Base-by-base conservation (phyloP, 1,140 invertebrate species). In the Lepidurus arcticus region DNA sequence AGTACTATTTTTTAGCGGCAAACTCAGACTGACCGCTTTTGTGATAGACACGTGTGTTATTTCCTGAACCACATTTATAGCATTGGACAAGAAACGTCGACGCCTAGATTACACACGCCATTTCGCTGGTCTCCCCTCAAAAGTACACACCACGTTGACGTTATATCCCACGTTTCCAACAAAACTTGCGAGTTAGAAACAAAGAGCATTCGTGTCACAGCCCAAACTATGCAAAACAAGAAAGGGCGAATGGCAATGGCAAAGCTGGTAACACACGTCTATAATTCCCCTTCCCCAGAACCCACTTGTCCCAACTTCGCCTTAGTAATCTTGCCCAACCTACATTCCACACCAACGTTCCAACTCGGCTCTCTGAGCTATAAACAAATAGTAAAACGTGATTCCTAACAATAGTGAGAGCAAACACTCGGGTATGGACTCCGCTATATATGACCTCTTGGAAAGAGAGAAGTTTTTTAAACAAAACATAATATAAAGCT, bases 361-460 rank as follows among this genome's bases (percentile, higher is more conserved):
- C 53, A 21, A 65, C 53, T 21, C 13, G 53, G 53, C 16, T 65
- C n/a, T 13, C 16, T 21, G 53, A 13, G 53, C 53, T 13, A 65
- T 65, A 65, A 65, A 65, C 53, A 65, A 65, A 65, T 65, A 65
- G 53, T 65, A 65, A 65, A 65, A 65, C 53, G 53, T 65, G 53
- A 65, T 21, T 65, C 53, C 53, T 65, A 65, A 65, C 21, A 65
- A 13, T 21, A 65, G 53, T 16, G 13, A 65, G 21, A 16, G 53
- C 53, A 65, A 65, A 65, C 53, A 65, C 21, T 65, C 16, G 21
- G n/a, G 0, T 4, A 4, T 4, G 3, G 34, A 34, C 34, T 34
- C 34, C 3, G 4, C 34, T 34, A 34, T 34, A 34, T 34, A 34
- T 65, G 53, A 65, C 7, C 53, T 16, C 53, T 16, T 7, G 53